Evolutionary conservation across 2,888 invertebrate species (phyloP).

Genomic region (Matsumyia berberina): DNA sequence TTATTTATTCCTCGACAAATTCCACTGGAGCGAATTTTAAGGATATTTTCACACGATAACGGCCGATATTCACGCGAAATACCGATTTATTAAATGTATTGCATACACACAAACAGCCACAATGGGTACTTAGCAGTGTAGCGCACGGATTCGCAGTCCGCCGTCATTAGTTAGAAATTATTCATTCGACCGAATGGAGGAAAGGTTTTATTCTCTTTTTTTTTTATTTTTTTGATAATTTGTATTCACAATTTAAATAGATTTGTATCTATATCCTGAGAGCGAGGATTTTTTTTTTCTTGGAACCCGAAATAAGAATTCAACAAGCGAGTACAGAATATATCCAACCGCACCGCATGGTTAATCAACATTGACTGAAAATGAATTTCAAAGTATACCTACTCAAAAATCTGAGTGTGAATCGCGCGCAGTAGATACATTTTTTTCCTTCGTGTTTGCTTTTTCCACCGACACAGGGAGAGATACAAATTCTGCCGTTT

Average conservation of each 20-base stretch:
- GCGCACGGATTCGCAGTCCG: constrained; percentile 35
- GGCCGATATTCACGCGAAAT: constrained; percentile 74
- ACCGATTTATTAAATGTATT: constrained; percentile 70
- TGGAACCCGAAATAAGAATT: constrained; percentile 73
- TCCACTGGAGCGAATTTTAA: constrained; percentile 59
- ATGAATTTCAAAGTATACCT: constrained; percentile 77
- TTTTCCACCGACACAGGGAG: constrained; percentile 24
- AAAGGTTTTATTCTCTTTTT: constrained; percentile 23
- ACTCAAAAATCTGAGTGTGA: constrained; percentile 75
- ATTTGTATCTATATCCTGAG: constrained; percentile 49
- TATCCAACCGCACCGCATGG: constrained; percentile 83
- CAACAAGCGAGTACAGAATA: constrained; percentile 77
- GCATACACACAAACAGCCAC: constrained; percentile 58
- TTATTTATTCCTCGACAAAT: constrained; percentile 69
- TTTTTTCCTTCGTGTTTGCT: constrained; percentile 45
- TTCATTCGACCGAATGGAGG: constrained; percentile 9
- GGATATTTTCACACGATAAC: constrained; percentile 75
- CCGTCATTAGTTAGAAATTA: constrained; percentile 17
- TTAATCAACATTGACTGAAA: constrained; percentile 83
- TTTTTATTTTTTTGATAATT: neutral
- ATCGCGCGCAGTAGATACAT: constrained; percentile 72
- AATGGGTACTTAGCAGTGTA: constrained; percentile 20
- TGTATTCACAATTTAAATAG: constrained; percentile 38
- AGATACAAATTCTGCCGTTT: constrained; percentile 18
- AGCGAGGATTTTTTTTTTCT: constrained; percentile 22